These are phyloP conservation scores for Odontothrips loti DNA, from an alignment of 2,888 invertebrate species.

Conservation along the genomic window DNA sequence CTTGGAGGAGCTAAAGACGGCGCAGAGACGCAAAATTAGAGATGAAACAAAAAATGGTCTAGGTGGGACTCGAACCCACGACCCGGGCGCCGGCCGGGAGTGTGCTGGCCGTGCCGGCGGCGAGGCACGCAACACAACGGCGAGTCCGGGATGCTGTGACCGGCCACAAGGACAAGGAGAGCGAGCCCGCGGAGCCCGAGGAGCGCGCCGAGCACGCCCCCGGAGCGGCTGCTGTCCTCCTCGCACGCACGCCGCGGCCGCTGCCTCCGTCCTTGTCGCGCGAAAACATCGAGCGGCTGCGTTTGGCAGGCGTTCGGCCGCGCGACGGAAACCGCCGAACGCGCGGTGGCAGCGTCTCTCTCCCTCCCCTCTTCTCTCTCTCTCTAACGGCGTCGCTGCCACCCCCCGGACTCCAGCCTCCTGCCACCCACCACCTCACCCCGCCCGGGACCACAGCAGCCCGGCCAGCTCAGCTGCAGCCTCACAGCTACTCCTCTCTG, in stretches of 20 bases:
- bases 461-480: neutral
- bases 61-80: neutral
- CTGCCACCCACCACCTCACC: neutral
- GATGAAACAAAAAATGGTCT: too few relatives aligned
- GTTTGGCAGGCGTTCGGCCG: neutral
- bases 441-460: slow-evolving; percentile 8
- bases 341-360: neutral
- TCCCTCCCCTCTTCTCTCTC: too few relatives aligned
- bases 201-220: neutral
- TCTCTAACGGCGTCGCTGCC: neutral
- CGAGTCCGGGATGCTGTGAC: neutral
- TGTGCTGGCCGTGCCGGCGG: neutral
- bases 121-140: neutral
- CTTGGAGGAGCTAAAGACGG: too few relatives aligned
- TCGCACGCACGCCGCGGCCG: neutral
- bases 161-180: neutral
- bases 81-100: neutral
- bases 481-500: neutral
- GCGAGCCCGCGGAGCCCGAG: neutral
- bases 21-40: too few relatives aligned
- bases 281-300: neutral
- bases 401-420: neutral
- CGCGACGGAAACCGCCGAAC: neutral
- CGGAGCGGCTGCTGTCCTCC: neutral
- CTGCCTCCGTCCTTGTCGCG: neutral